Conservation (phyloP, 2,113 vertebrate species). For the Typhlomys cinereus region DNA sequence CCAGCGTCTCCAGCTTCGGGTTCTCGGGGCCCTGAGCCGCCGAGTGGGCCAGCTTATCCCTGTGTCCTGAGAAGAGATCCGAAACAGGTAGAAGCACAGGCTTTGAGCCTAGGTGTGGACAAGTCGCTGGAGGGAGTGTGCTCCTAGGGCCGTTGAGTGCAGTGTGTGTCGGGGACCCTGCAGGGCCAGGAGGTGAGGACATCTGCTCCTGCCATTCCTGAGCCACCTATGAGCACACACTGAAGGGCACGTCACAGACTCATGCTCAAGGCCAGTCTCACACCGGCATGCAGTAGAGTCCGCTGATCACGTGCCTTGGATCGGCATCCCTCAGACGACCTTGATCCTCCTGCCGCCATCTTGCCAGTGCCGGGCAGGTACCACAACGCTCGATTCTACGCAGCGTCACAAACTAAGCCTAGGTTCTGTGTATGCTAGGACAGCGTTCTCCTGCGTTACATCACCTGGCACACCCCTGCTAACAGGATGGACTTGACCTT, state of each 20-base stretch:
- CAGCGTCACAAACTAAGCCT: no score
- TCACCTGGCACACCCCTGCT: not conserved
- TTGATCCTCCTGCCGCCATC: no score
- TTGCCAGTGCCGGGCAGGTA: no score
- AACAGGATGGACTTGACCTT: not conserved
- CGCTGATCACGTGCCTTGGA: not conserved
- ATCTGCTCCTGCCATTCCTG: not conserved
- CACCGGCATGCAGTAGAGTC: not conserved
- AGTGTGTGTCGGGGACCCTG: not conserved
- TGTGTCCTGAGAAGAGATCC: constrained; percentile 83
- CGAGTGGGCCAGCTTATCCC: constrained; percentile 72
- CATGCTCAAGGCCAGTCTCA: not conserved
- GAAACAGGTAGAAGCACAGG: not conserved
- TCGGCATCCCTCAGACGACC: not conserved
- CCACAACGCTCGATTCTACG: no score
- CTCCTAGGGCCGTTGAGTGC: not conserved
- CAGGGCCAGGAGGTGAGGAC: not conserved
- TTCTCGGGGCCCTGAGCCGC: constrained; percentile 84
- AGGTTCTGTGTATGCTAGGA: no score
- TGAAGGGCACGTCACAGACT: not conserved
- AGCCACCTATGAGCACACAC: not conserved
- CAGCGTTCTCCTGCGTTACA: no score
- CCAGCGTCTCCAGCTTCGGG: constrained; percentile 89
- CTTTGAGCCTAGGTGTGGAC: not conserved
- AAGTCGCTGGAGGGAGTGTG: not conserved